Evolutionary conservation across 2,888 invertebrate species (phyloP).

Genomic region (Panzeria rudis): DNA sequence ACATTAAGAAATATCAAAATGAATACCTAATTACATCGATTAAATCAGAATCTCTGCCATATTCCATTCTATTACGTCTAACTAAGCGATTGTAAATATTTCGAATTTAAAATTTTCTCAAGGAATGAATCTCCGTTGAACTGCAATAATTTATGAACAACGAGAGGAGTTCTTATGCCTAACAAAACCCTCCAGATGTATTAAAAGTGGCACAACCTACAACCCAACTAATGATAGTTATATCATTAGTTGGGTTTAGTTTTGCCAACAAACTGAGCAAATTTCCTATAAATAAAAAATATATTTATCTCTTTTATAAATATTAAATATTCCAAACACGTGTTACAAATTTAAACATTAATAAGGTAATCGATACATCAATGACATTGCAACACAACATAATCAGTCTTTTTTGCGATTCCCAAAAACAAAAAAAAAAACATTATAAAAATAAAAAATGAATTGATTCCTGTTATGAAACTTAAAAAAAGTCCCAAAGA

Average conservation of each 20-base stretch:
- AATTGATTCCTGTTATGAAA: conserved; percentile 16
- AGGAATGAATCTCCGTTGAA: too few species aligned
- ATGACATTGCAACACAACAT: conserved; percentile 15
- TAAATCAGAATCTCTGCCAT: too few species aligned
- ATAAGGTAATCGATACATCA: conserved; percentile 67
- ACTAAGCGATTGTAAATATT: too few species aligned
- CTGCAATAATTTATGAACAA: background rate
- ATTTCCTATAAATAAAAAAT: conserved; percentile 2
- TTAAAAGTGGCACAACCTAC: background rate
- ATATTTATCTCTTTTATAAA: conserved; percentile 12
- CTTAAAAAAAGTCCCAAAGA: conserved; percentile 3
- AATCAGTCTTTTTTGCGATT: conserved; percentile 12
- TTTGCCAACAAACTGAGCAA: conserved; percentile 35
- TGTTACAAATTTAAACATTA: conserved; percentile 59
- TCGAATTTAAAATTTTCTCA: too few species aligned
- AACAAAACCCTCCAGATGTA: background rate
- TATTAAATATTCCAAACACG: conserved; percentile 55
- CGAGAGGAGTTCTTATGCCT: background rate
- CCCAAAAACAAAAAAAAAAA: background rate
- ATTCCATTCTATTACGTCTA: too few species aligned
- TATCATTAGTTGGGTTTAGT: conserved; percentile 29
- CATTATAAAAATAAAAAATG: background rate
- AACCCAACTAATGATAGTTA: background rate
- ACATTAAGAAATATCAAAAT: too few species aligned
- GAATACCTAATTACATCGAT: too few species aligned